Evolutionary conservation across 1,140 invertebrate genomes (phyloP).

Genomic region (Trachymyrmex septentrionalis): DNA sequence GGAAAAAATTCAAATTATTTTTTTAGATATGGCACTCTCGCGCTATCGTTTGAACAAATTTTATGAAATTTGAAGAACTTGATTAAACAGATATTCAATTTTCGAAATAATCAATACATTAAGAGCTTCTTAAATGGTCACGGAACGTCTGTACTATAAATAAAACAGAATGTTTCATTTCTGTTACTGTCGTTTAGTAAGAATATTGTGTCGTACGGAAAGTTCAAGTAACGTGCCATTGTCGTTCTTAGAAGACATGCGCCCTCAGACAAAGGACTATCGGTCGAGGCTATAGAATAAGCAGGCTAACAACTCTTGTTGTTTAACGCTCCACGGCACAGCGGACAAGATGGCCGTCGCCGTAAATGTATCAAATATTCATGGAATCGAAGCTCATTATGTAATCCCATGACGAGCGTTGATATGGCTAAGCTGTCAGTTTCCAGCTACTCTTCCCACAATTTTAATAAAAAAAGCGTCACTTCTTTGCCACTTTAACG

Average conservation of each 20-base stretch:
- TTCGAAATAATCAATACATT: background rate
- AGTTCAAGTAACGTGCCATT: conserved; percentile 38
- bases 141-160: background rate
- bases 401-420: conserved; percentile 54
- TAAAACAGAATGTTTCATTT: conserved; percentile 15
- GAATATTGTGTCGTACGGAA: conserved; percentile 6
- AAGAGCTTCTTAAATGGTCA: background rate
- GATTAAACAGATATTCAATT: background rate
- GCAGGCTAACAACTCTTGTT: conserved; percentile 85
- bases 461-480: conserved; percentile 58
- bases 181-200: background rate
- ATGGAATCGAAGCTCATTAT: conserved; percentile 76
- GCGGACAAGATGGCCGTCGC: conserved; percentile 80
- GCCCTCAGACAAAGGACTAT: conserved; percentile 40
- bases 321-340: conserved; percentile 82
- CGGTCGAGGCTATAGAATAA: conserved; percentile 81
- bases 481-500: conserved; percentile 31
- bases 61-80: background rate
- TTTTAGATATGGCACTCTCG: background rate
- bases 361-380: conserved; percentile 82
- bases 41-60: background rate
- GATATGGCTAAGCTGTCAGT: conserved; percentile 59
- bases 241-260: conserved; percentile 28
- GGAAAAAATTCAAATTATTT: background rate
- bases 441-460: conserved; percentile 59